Evolutionary conservation across 2,888 invertebrate genomes (phyloP), one percentile per base, ranked within the genome.

Genomic region (Nasonovia ribisnigri): DNA sequence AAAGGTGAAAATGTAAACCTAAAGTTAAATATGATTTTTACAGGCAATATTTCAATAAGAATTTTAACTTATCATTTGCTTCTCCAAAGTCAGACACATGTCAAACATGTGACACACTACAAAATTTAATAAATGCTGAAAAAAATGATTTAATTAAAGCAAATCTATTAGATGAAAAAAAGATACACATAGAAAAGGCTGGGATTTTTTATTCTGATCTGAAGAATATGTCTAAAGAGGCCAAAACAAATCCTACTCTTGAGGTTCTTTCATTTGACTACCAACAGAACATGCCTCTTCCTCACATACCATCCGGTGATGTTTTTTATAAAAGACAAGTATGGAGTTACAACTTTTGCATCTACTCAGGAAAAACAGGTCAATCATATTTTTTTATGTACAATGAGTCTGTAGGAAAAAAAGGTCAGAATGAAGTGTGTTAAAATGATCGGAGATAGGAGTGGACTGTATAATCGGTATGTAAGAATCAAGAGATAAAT

Each of bases 161-260:
- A 86, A 86, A 86, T 86, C 86, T 86, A 29, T 3, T 46, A 86
- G 29, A 86, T 86, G 86, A 86, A 86, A 86, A 86, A 86, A 86
- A 86, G 46, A 46, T 86, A 86, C 86, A 86, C 46, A 86, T 46
- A 86, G 86, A 86, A 1, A 86, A 86, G 29, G 86, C 86, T 86
- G 86, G 8, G 46, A 29, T 86, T 86, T 86, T 86, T 86, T 48
- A 86, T 86, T 86, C 86, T 86, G 86, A 86, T 86, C 86, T 86
- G 3, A 86, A 86, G 29, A 11, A 86, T 1, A 86, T 86, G 2
- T 46, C 86, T 86, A 46, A 86, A 46, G 86, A 86, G 24, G 43
- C 86, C 29, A 86, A 86, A 8, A 86, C 86, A 86, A 86, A 86
- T 86, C 86, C 86, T 86, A 46, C 29, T 86, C 8, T 86, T 86